Evolutionary conservation across 2,113 vertebrate species (phyloP).

Genomic region (Ptilonorhynchus violaceus): DNA sequence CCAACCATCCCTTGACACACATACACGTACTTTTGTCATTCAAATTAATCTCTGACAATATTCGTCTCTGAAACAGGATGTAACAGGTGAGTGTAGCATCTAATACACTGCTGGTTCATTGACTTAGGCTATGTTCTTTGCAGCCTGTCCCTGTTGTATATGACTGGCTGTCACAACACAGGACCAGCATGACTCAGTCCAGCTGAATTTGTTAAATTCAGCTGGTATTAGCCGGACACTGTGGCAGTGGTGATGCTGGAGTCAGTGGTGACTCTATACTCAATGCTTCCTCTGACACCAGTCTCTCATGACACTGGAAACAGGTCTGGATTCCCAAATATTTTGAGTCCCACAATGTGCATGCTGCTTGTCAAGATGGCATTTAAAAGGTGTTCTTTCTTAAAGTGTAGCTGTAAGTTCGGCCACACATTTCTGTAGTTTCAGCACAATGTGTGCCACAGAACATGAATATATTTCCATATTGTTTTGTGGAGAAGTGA

Average conservation of each 20-base stretch:
- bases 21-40: background rate
- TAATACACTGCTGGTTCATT: background rate
- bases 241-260: background rate
- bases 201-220: background rate
- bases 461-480: background rate
- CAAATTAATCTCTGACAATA: background rate
- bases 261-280: background rate
- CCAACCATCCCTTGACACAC: fast-evolving
- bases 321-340: background rate
- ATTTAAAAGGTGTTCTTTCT: background rate
- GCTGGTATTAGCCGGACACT: background rate
- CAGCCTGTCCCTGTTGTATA: background rate
- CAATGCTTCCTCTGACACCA: background rate
- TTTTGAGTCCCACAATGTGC: background rate
- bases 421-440: background rate
- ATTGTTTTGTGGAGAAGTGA: background rate
- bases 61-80: background rate
- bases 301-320: background rate
- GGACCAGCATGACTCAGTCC: background rate
- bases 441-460: background rate
- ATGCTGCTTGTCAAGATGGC: background rate
- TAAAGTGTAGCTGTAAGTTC: background rate
- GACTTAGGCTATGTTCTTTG: background rate
- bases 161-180: background rate
- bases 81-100: background rate